Base-by-base conservation (phyloP, 2,113 vertebrate genomes). In the Baryphthengus martii region DNA sequence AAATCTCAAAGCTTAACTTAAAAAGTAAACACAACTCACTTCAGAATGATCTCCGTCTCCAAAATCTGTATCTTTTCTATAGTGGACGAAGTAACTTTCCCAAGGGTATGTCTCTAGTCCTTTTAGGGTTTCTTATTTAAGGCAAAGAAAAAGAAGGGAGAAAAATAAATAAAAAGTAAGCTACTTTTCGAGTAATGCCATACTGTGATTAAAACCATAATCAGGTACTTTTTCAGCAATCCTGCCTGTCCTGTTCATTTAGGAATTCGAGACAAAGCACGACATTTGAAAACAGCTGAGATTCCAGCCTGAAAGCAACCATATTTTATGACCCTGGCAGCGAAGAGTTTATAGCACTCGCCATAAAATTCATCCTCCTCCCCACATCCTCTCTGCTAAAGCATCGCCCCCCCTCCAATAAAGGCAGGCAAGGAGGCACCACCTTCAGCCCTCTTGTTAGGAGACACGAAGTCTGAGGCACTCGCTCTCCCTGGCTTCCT, bases 291-390 rank as follows among this genome's bases (percentile, higher is more conserved):
- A 96, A 91, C 93, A 86, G 88, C 92, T 47, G 88, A 90, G 90
- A 70, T 77, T 83, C 81, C 86, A 33, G 87, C 25, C 84, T 95
- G 87, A 89, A 92, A 83, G 74, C 86, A 44, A 74, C 74, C 65
- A 6, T 73, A 40, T 90, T 97, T 97, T 97, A 96, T 74, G 91
- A 79, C 84, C 75, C 95, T 95, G 85, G 93, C 89, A 94, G 93
- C 59, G 44, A 77, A 76, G 93, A 88, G 62, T 97, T 97, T 97
- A 95, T 65, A 88, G 88, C 90, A 16, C 63, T 85, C 21, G 67
- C 95, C 94, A 94, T 97, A 97, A 97, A 97, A 96, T 70, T 81
- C 95, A 88, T 89, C 93, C 95, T 88, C 88, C 90, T 93, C 92
- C 90, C 93, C 89, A 89, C 88, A 90, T 81, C 90, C 86, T 93